Evolutionary conservation across 2,113 vertebrate species (phyloP).

Genomic region (Salvelinus namaycush): DNA sequence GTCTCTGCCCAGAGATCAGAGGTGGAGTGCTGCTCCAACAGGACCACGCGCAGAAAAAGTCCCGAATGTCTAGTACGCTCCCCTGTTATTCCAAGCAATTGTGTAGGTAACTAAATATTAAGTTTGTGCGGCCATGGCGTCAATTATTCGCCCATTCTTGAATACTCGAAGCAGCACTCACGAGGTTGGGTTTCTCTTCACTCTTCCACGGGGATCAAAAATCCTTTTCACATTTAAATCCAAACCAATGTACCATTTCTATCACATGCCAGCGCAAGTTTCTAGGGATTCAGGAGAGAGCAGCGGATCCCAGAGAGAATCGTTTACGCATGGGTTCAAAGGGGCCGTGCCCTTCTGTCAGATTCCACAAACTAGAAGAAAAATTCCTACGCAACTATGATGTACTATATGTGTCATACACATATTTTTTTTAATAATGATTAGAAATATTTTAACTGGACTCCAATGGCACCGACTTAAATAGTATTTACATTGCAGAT

Average conservation of each 20-base stretch:
- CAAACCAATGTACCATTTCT: conserved; percentile 35
- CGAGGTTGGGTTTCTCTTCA: background rate
- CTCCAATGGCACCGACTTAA: no score
- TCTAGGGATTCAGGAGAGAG: conserved; percentile 41
- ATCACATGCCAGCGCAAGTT: conserved; percentile 40
- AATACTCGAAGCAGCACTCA: background rate
- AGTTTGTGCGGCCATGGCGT: background rate
- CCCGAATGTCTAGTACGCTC: background rate
- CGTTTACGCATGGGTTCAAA: conserved; percentile 17
- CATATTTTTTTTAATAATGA: no score
- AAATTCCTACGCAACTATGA: no score
- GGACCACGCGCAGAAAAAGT: background rate
- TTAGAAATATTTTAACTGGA: no score
- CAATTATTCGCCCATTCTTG: background rate
- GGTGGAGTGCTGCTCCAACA: background rate
- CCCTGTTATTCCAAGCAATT: background rate
- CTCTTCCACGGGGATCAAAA: background rate
- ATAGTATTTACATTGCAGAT: no score
- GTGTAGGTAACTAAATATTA: background rate
- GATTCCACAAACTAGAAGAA: no score
- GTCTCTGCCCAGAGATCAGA: background rate
- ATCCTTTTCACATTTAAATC: conserved; percentile 24
- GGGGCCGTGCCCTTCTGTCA: background rate
- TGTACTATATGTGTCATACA: no score
- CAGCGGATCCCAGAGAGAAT: conserved; percentile 41